Evolutionary conservation across 2,888 invertebrate species (phyloP), one percentile per base, ranked within the genome.

Genomic region (Oligia strigilis): DNA sequence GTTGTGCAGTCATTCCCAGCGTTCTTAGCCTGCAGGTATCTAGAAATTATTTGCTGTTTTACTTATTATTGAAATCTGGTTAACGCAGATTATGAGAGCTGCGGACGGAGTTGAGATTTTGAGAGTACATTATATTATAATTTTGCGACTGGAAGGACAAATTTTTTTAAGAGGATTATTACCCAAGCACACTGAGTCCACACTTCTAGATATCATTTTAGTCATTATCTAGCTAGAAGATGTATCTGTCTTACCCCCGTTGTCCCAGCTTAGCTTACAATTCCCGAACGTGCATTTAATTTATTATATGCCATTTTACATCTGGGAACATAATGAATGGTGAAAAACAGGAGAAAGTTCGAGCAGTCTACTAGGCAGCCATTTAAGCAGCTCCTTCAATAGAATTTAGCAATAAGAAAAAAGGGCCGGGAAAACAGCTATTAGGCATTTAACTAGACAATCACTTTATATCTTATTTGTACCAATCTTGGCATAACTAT

Each of bases 21-120:
- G n/a, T 98, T 98, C 89, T 88, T 98, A 81, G 95, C 97, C 78
- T 97, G 98, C 94, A 97, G 97, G 97, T 97, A 95, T 90, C 80
- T 93, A 88, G 11, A 83, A 46, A 40, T 19, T 36, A 43, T 65
- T 40, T 40, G 40, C 1, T 81, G 46, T n/a, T 64, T 55, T 46
- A 36, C 36, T 4, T 3, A 14, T 65, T 23, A 23, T 23, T 23
- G 8, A 23, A 14, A 19, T 62, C 4, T 64, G 3, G 17, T 9
- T 64, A 19, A 17, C 8, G 17, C 1, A 4, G 9, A 19, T 40
- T 4, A 0, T 36, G 36, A 3, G 36, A 36, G 36, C 36, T 0
- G 36, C 36, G 36, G 36, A 36, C 36, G 36, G 36, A 36, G 36
- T 40, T 40, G 23, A 19, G 11, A 40, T 23, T 65, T 40, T 65